A percentile compares a stretch with the other conserved stretches of the same genome.
These are phyloP conservation scores for Macrostomum cliftonense DNA, from an alignment of 2,888 invertebrate species.

Conservation along the genomic window DNA sequence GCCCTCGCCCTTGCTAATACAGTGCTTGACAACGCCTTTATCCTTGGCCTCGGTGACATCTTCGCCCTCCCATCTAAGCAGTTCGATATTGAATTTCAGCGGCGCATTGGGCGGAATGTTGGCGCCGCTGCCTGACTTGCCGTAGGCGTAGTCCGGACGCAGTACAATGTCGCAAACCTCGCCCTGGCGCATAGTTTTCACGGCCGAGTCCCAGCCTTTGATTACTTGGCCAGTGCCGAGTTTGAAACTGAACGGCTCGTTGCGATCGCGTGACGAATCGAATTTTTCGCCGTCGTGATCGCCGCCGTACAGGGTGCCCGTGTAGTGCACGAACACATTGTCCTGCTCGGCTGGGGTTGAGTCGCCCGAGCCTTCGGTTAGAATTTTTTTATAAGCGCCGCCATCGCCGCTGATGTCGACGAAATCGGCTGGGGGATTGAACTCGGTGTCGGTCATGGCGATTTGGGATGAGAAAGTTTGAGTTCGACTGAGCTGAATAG, in stretches of 20 bases:
- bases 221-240: conserved; percentile 65
- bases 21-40: conserved; percentile 57
- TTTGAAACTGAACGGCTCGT: conserved; percentile 64
- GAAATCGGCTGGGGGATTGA: too few species aligned
- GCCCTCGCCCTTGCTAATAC: conserved; percentile 53
- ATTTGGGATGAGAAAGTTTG: too few species aligned
- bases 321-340: conserved; percentile 62
- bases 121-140: conserved; percentile 59
- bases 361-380: conserved; percentile 53
- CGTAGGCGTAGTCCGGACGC: conserved; percentile 74
- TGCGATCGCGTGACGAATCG: conserved; percentile 68
- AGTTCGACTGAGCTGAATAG: too few species aligned
- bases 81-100: conserved; percentile 59
- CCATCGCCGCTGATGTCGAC: background rate
- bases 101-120: conserved; percentile 65
- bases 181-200: conserved; percentile 75
- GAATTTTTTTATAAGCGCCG: conserved; percentile 15
- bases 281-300: conserved; percentile 66
- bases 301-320: conserved; percentile 65
- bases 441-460: too few species aligned
- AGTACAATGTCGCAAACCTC: conserved; percentile 66
- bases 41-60: conserved; percentile 68
- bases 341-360: conserved; percentile 52
- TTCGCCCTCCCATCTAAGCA: conserved; percentile 58
- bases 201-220: conserved; percentile 80